Base-by-base conservation (phyloP, 2,113 vertebrate species). In the Calyptommatus sinebrachiatus region DNA sequence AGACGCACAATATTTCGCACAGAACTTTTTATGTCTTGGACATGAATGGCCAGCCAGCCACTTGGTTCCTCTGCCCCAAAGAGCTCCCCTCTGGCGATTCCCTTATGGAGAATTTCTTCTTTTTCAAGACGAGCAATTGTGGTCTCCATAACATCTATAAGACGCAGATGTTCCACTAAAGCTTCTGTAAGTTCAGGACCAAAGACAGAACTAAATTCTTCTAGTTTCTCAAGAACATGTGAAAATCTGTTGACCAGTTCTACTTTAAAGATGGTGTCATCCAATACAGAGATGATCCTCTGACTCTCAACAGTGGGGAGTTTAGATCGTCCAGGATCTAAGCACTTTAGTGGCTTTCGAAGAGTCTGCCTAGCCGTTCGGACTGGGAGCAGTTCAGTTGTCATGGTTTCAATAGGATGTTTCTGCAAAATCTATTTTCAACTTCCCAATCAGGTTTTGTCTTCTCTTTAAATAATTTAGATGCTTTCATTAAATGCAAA, bases 1-100 rank as follows among this genome's bases (percentile, higher is more conserved):
- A 93, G 78, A 12, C 96, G 93, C 76, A 99, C 83, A 53, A 95
- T 45, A 78, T 94, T 85, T 84, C 80, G 93, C 46, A 96, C 85
- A 2, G 96, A 96, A 18, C 87, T 89, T 72, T 88, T 89, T 73
- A 96, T 1, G 70, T 78, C 85, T 66, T 78, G 76, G 31, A 21
- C 53, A 3, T 83, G 50, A 0, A 66, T 84, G 0, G 0, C 4
- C 9, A 93, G 57, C 57, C 14, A 18, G 2, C 46, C 11, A 9
- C 12, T 78, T 22, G 68, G 83, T 61, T 26, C 73, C 29, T 84
- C 2, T 20, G 18, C 7, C 62, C 79, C 5, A 70, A 72, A 2
- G 24, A 22, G 0, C 0, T 31, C n/a, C 48, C 83, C 1, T 53
- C 67, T 29, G 61, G 71, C 26, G 0, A 61, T 31, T 9, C 71